phyloP scores from a whole-genome alignment of 2,113 vertebrate genomes.

The Ornithorhynchus anatinus region DNA sequence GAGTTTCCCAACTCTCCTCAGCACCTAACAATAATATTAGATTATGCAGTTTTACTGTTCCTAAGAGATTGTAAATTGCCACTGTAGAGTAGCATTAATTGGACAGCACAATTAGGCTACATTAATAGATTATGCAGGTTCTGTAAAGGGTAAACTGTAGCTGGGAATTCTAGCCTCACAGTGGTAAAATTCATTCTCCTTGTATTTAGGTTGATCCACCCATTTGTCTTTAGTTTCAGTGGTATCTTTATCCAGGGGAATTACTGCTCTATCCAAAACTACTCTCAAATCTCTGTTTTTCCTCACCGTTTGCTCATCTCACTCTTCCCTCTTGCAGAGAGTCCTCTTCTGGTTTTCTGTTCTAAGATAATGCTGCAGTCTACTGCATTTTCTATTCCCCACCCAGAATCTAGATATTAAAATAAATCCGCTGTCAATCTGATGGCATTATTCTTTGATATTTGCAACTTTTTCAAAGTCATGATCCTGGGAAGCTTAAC shows the following conservation, averaged over 20 bases:
- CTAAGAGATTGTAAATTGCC: slow-evolving; percentile 50
- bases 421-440: slow-evolving; percentile 43
- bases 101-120: slow-evolving; percentile 28
- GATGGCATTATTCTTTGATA: slow-evolving; percentile 21
- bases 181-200: slow-evolving; percentile 51
- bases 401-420: slow-evolving; percentile 35
- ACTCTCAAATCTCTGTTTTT: slow-evolving; percentile 24
- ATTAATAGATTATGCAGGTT: slow-evolving; percentile 26
- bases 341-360: background rate
- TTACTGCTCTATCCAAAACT: slow-evolving; percentile 2
- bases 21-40: slow-evolving; percentile 42
- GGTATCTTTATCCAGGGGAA: slow-evolving; percentile 20
- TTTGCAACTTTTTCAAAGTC: slow-evolving; percentile 53
- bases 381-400: slow-evolving; percentile 2
- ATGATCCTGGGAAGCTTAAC: slow-evolving; percentile 38
- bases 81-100: slow-evolving; percentile 34
- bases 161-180: slow-evolving; percentile 22
- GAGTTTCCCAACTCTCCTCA: slow-evolving; percentile 58
- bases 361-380: background rate
- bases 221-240: slow-evolving; percentile 28
- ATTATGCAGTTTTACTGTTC: slow-evolving; percentile 55
- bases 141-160: background rate
- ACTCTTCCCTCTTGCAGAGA: slow-evolving; percentile 6
- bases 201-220: background rate
- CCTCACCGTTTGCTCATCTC: slow-evolving; percentile 20